phyloP scores from a whole-genome alignment of 2,888 invertebrate species.

The Acrobasis suavella region DNA sequence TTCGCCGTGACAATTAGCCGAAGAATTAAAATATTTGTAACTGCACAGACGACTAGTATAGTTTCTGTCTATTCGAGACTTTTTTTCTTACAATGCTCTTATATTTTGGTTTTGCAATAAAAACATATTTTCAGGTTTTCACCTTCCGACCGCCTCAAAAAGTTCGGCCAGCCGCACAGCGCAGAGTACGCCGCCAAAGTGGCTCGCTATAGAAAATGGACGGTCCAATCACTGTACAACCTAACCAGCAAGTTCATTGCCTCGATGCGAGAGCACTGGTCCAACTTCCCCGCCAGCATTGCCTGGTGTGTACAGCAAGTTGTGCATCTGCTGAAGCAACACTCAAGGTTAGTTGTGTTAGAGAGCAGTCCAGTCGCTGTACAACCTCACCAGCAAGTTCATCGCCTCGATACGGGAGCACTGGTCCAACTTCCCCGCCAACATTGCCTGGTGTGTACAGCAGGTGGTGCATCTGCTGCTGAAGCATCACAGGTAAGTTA shows the following conservation, averaged over 20 bases:
- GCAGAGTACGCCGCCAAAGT: slow-evolving; percentile 88
- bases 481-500: slow-evolving; percentile 53
- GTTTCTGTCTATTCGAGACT: no score
- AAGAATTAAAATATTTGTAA: no score
- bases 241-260: slow-evolving; percentile 91
- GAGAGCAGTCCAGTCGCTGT: slow-evolving; percentile 90
- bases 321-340: slow-evolving; percentile 80
- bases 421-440: slow-evolving; percentile 95
- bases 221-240: slow-evolving; percentile 89
- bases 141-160: slow-evolving; percentile 79
- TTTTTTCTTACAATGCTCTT: no score
- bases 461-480: slow-evolving; percentile 86
- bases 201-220: slow-evolving; percentile 89
- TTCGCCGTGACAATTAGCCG: no score
- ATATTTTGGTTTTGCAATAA: no score
- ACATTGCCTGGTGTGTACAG: slow-evolving; percentile 95
- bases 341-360: slow-evolving; percentile 77
- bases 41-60: neutral
- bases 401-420: slow-evolving; percentile 91
- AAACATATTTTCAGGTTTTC: no score
- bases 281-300: slow-evolving; percentile 94
- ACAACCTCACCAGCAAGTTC: slow-evolving; percentile 90
- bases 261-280: slow-evolving; percentile 91
- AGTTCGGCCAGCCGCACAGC: slow-evolving; percentile 90
- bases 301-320: slow-evolving; percentile 96